phyloP scores from a whole-genome alignment of 2,113 vertebrate species.

The Herpailurus yagouaroundi region DNA sequence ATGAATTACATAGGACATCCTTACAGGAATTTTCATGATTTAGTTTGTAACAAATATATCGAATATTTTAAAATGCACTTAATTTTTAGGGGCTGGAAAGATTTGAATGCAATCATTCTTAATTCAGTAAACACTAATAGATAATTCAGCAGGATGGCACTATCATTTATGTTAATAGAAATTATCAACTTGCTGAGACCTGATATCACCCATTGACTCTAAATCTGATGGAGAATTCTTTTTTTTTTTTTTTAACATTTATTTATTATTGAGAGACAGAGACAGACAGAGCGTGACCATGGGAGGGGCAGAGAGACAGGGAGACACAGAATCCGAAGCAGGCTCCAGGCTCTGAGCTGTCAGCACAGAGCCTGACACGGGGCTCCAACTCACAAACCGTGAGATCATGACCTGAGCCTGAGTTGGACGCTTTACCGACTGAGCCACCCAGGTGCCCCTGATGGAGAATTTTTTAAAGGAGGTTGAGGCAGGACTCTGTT shows the following conservation, averaged over 20 bases:
- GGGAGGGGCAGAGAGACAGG: no score
- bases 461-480: not conserved
- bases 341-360: no score
- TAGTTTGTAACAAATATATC: not conserved
- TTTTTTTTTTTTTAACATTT: no score
- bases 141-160: not conserved
- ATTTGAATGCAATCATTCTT: not conserved
- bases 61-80: not conserved
- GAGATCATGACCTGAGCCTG: no score
- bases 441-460: no score
- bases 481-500: not conserved
- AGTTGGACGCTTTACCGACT: no score
- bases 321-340: no score
- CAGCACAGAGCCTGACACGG: no score
- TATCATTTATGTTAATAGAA: not conserved
- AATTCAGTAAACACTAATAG: not conserved
- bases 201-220: not conserved
- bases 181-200: not conserved
- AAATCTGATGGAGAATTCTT: not conserved
- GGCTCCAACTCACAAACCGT: no score
- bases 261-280: no score
- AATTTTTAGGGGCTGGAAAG: not conserved
- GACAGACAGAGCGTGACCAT: no score
- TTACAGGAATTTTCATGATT: not conserved
- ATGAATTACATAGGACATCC: not conserved